Base-by-base conservation (phyloP, 2,888 invertebrate genomes). In the Dermolepida albohirtum region DNA sequence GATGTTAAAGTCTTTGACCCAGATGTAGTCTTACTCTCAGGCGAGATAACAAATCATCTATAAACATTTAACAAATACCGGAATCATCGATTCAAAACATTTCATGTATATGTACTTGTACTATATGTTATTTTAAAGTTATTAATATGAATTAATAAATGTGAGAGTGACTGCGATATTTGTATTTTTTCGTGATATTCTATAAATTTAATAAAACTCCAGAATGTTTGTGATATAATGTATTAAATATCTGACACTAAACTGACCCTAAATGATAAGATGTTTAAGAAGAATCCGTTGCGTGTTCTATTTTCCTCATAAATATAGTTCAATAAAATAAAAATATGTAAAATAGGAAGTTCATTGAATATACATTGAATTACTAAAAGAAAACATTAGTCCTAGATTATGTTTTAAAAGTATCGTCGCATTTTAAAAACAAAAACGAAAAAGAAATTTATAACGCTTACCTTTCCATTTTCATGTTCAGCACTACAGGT, bases 1-100 rank as follows among this genome's bases (percentile, higher is more conserved):
- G 59, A 47, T 59, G 44, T 44, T 59, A 22, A 47, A 47, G 47
- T 59, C 47, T 59, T 59, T 59, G 59, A 47, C 59, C 59, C 34
- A 59, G 29, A 59, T 59, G 16, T 10, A 16, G 59, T 34, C 14
- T 59, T 59, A 47, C 47, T 59, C 29, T 59, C 8, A 47, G 16
- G 17, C 4, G 29, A 8, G 59, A 59, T 59, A 59, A 59, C 14
- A 5, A 12, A 16, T 59, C 12, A 47, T 59, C 34, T 59, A 34
- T 59, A 59, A 59, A 59, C 59, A 59, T 59, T 59, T 57, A 41
- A 22, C 59, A 27, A 59, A 34, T 54, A 39, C 34, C n/a, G 34
- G 7, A 17, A 40, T 14, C n/a, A n/a, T 27, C 11, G 12, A 34
- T 34, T 34, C 10, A 34, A 8, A 8, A 34, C 8, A 34, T 34